Evolutionary conservation across 1,140 invertebrate genomes (phyloP), one percentile per base, ranked within the genome.

Genomic region (Atta texana): DNA sequence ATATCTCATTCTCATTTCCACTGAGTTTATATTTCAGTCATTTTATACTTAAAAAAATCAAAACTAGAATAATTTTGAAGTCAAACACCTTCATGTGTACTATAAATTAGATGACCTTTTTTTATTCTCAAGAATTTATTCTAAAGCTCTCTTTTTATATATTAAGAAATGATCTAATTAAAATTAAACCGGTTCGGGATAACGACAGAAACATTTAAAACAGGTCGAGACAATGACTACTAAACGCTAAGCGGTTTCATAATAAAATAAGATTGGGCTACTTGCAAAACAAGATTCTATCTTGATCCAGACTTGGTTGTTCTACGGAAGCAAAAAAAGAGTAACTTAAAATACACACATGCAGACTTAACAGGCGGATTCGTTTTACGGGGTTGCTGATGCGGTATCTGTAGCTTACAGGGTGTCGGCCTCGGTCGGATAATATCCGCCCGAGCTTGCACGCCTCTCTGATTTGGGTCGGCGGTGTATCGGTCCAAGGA

Each of bases 401-500:
- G 93, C 75, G 93, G 92, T 89, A 93, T 93, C 92, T 92, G 92
- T 87, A 92, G 95, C 96, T 96, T 95, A 97, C 97, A 97, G 89
- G 97, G 97, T 91, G 97, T 97, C 78, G 96, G 96, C 89, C 96
- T 96, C 90, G 96, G 95, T 64, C 97, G 95, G 89, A 97, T 97
- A 91, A 97, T 97, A 92, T 97, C 97, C 96, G 81, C 97, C 96
- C 92, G 95, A 93, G 92, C 96, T 96, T 94, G 96, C 95, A 92
- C 95, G 94, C 92, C 96, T 95, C 96, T 96, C 89, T 97, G 96
- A 95, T 98, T 97, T 28, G 97, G 97, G 95, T 98, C 97, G 57
- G 97, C 97, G 1, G 97, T 97, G 92, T 98, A 98, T 87, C 97
- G 96, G 88, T 97, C 97, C 94, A 97, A 96, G 84, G 97, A 97